phyloP scores from a whole-genome alignment of 2,797 vertebrate species.

The Channa striata region DNA sequence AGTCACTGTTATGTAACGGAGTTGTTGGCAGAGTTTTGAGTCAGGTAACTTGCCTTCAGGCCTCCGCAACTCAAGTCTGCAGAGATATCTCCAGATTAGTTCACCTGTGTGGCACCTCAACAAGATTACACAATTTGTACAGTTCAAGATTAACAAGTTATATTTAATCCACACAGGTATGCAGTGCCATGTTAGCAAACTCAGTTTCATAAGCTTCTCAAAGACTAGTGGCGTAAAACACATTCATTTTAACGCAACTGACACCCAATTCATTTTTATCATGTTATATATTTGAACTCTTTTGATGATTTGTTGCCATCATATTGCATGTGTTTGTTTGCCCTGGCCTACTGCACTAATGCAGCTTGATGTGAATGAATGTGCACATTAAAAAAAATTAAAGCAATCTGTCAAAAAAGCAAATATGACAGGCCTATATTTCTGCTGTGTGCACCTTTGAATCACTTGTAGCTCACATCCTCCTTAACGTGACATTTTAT shows the following conservation, averaged over 20 bases:
- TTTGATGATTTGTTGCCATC: not conserved
- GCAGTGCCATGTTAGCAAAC: conserved; percentile 20
- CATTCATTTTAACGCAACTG: not conserved
- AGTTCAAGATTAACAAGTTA: conserved; percentile 68
- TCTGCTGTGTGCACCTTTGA: not conserved
- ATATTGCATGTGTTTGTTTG: not conserved
- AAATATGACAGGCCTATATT: not conserved
- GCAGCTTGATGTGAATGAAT: not conserved
- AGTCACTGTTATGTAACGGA: conserved; percentile 61
- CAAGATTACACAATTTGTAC: conserved; percentile 58
- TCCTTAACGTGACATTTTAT: not conserved
- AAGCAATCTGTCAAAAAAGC: not conserved
- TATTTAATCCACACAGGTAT: conserved; percentile 64
- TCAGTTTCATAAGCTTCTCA: conserved; percentile 13
- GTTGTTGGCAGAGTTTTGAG: conserved; percentile 59
- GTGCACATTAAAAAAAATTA: not conserved
- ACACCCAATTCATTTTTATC: too few species aligned
- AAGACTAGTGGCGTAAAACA: not conserved
- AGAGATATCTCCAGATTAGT: conserved; percentile 57
- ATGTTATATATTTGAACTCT: too few species aligned
- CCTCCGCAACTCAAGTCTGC: conserved; percentile 47
- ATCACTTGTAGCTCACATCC: not conserved
- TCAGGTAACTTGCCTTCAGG: conserved; percentile 62
- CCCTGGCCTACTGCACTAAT: not conserved
- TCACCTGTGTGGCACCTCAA: conserved; percentile 61